Evolutionary conservation across 2,113 vertebrate genomes (phyloP).

Genomic region (Sinosuthora webbiana): DNA sequence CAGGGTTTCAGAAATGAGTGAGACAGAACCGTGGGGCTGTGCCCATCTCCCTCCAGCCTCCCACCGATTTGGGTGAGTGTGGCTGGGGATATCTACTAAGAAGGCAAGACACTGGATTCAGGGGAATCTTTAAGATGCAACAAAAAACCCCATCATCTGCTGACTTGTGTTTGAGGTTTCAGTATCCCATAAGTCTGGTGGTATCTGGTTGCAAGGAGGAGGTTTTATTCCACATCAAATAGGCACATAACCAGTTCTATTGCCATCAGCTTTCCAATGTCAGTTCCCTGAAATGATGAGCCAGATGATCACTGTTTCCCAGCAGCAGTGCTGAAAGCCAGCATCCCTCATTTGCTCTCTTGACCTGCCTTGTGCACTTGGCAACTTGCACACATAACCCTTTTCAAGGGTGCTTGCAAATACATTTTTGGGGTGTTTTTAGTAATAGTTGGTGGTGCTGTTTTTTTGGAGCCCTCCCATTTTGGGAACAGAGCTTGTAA

Average conservation of each 20-base stretch:
- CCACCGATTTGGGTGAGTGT: accelerated
- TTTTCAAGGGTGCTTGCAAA: not conserved
- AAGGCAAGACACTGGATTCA: not conserved
- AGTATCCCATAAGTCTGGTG: not conserved
- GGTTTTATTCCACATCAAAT: not conserved
- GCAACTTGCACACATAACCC: not conserved
- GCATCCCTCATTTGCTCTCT: not conserved
- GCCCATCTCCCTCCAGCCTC: not conserved
- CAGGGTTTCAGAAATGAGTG: not conserved
- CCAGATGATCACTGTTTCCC: not conserved
- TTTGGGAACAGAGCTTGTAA: not conserved
- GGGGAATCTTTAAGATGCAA: not conserved
- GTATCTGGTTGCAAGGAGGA: not conserved
- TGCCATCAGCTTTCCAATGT: not conserved
- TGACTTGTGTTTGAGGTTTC: not conserved
- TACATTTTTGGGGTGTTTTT: not conserved
- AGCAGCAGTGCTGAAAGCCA: not conserved
- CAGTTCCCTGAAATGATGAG: not conserved
- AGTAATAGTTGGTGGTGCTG: not conserved
- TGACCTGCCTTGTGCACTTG: not conserved
- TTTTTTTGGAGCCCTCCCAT: not conserved
- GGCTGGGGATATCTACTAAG: not conserved
- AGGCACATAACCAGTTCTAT: not conserved
- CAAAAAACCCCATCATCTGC: not conserved
- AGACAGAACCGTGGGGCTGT: not conserved